A percentile compares a stretch with the other conserved stretches of the same genome.
Conservation (phyloP, 1,140 invertebrate species). For the Cydia splendana region DNA sequence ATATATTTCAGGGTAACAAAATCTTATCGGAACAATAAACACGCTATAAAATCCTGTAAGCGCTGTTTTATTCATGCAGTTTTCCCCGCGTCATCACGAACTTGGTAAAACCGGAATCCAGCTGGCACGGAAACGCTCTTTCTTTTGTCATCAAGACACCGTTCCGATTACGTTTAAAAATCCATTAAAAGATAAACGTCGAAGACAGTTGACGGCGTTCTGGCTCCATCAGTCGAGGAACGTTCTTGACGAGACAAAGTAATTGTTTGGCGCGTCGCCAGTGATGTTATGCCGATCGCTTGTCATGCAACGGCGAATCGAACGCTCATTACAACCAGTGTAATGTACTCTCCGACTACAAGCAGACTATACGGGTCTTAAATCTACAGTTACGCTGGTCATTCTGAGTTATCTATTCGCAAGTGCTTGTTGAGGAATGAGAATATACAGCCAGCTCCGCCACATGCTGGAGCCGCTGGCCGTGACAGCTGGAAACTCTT, state of each 20-base stretch:
- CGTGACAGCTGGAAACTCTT: conserved; percentile 52
- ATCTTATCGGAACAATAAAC: neutral
- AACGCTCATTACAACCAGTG: conserved; percentile 35
- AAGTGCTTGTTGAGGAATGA: neutral
- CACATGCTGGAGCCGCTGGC: conserved; percentile 57
- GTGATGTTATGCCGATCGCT: neutral
- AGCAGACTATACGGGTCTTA: neutral
- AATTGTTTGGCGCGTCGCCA: conserved; percentile 62
- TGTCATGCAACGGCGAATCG: neutral
- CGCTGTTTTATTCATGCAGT: conserved; percentile 8
- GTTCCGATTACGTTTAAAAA: conserved; percentile 20
- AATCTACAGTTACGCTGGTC: neutral
- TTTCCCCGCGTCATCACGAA: neutral
- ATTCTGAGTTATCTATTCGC: neutral
- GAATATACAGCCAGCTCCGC: conserved; percentile 41
- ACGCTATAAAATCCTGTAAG: neutral
- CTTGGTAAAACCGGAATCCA: neutral
- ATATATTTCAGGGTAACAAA: neutral
- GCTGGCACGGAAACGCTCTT: neutral
- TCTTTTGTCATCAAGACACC: conserved; percentile 13
- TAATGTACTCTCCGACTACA: neutral
- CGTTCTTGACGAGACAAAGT: conserved; percentile 63
- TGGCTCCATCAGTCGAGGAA: conserved; percentile 54
- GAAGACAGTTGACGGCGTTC: conserved; percentile 34
- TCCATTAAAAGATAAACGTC: conserved; percentile 27